phyloP scores from a whole-genome alignment of 2,113 vertebrate species.

The Phocoena phocoena region DNA sequence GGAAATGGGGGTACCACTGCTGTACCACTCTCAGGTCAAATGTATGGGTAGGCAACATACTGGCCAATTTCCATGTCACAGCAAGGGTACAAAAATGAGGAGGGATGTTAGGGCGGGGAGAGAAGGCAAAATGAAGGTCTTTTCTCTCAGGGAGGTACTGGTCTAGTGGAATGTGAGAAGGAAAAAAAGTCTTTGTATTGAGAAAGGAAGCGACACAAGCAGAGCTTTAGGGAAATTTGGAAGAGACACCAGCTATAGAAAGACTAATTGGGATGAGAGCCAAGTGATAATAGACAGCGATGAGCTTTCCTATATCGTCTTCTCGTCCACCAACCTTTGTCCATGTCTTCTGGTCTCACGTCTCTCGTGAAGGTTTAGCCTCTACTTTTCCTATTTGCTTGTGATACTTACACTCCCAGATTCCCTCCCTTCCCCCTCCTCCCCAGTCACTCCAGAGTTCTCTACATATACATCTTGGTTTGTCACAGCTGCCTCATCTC shows the following conservation, averaged over 20 bases:
- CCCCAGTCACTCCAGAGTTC: not conserved
- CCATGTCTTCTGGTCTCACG: not conserved
- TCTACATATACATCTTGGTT: not conserved
- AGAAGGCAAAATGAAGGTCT: not conserved
- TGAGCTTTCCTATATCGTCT: fast-evolving
- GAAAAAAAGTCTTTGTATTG: fast-evolving
- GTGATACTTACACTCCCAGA: not conserved
- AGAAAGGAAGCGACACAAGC: not conserved
- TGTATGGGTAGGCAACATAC: fast-evolving
- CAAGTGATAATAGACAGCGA: fast-evolving
- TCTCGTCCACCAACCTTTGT: not conserved
- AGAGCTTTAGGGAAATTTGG: not conserved
- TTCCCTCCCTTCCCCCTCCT: not conserved
- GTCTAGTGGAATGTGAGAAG: not conserved
- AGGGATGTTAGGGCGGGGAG: not conserved
- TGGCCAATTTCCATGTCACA: not conserved
- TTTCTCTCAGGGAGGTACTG: not conserved
- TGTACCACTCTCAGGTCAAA: too few relatives aligned
- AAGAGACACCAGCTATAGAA: not conserved
- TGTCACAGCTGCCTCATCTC: not conserved
- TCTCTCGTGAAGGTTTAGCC: not conserved
- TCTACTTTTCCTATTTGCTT: not conserved
- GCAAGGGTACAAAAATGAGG: not conserved
- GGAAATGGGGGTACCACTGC: not conserved
- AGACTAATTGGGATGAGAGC: not conserved